These are phyloP conservation scores for Platyrinchus mystaceus DNA, from an alignment of 2,797 vertebrate genomes.

Conservation along the genomic window DNA sequence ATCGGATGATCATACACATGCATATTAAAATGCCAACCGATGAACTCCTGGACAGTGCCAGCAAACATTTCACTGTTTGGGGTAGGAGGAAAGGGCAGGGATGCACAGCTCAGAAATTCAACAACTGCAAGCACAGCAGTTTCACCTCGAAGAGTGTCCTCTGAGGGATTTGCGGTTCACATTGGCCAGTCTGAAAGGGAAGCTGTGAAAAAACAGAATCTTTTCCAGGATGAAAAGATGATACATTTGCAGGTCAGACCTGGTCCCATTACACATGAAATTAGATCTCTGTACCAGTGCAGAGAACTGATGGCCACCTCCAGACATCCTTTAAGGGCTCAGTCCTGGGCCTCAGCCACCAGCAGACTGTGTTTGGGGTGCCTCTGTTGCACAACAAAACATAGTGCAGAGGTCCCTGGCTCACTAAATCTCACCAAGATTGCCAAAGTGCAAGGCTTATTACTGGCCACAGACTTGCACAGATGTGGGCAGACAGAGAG, in stretches of 20 bases:
- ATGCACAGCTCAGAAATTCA: not conserved
- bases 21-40: constrained; percentile 35
- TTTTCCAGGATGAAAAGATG: not conserved
- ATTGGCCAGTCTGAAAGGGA: not conserved
- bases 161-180: not conserved
- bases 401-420: not conserved
- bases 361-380: not conserved
- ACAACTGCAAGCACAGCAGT: not conserved
- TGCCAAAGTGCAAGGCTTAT: not conserved
- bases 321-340: not conserved
- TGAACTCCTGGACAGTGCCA: constrained; percentile 5
- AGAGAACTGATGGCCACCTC: not conserved
- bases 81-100: not conserved
- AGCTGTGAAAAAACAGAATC: not conserved
- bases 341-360: not conserved
- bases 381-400: not conserved
- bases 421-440: not conserved
- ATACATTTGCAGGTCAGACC: not conserved
- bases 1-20: not conserved
- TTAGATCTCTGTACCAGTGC: not conserved
- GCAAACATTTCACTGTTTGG: not conserved
- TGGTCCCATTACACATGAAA: not conserved
- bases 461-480: not conserved
- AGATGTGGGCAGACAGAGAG: not conserved
- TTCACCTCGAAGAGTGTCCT: not conserved